A percentile compares a stretch with the other conserved stretches of the same genome.
These are phyloP conservation scores for Tympanoctomys barrerae DNA, from an alignment of 2,797 vertebrate genomes.

Conservation along the genomic window DNA sequence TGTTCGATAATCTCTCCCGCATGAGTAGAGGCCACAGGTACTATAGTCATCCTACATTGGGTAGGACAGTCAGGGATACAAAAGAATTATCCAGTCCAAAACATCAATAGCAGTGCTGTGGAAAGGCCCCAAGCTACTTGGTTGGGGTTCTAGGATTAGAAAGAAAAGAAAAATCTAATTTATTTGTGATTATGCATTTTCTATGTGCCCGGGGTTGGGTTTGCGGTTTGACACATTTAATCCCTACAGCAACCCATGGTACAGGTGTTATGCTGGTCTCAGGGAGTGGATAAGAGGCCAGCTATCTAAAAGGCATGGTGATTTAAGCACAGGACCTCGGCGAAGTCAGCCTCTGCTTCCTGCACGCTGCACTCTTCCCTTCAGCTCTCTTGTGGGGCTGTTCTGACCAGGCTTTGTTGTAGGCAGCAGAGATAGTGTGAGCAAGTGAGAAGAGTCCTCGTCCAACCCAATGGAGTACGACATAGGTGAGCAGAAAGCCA, in stretches of 20 bases:
- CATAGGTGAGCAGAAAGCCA: rapidly evolving
- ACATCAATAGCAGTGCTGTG: too few species aligned
- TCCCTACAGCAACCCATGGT: rapidly evolving
- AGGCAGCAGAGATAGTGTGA: not conserved
- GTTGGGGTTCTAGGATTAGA: not conserved
- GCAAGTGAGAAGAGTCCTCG: rapidly evolving
- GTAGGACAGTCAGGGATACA: not conserved
- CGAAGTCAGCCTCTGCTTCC: rapidly evolving
- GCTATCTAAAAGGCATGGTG: not conserved
- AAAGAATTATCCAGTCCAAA: not conserved
- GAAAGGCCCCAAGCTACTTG: not conserved
- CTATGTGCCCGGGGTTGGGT: not conserved
- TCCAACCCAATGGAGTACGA: not conserved
- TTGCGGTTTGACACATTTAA: rapidly evolving
- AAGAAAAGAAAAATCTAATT: not conserved
- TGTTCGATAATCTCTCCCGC: not conserved
- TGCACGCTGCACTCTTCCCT: rapidly evolving
- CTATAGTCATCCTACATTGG: not conserved
- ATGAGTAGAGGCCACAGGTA: not conserved
- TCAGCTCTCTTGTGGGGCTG: rapidly evolving
- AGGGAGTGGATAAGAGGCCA: too few species aligned
- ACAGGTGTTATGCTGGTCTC: rapidly evolving
- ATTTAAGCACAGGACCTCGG: not conserved
- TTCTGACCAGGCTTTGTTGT: not conserved
- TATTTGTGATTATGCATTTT: not conserved